These are phyloP conservation scores for Antheraea yamamai DNA, from an alignment of 2,888 invertebrate genomes.

Conservation along the genomic window DNA sequence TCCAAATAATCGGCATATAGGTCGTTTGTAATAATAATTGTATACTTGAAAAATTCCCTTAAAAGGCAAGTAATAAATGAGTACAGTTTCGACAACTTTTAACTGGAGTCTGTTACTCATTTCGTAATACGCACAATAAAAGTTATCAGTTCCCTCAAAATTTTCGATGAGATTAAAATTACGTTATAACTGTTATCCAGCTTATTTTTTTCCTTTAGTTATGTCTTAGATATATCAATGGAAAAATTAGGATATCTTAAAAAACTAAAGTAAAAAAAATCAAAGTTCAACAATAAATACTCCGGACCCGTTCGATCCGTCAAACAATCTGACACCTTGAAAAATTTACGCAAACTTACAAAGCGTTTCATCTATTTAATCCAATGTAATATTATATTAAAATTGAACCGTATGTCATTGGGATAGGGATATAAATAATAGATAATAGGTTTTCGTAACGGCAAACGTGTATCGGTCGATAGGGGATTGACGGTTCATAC, in stretches of 20 bases:
- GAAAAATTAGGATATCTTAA: constrained; percentile 7
- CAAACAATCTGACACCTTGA: constrained; percentile 59
- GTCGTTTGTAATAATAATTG: too few species aligned
- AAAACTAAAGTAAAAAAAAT: constrained; percentile 45
- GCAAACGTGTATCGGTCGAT: constrained; percentile 60
- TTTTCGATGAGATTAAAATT: not conserved
- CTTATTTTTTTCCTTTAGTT: not conserved
- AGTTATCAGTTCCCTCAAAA: too few species aligned
- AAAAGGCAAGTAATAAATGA: too few species aligned
- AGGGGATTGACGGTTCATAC: constrained; percentile 67
- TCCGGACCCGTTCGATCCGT: constrained; percentile 50
- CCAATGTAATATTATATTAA: constrained; percentile 29
- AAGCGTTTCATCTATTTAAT: constrained; percentile 29
- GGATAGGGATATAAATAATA: constrained; percentile 47
- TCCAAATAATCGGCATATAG: too few species aligned
- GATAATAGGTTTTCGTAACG: constrained; percentile 43
- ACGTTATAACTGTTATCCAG: not conserved
- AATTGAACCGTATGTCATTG: constrained; percentile 46
- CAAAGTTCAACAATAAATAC: constrained; percentile 43
- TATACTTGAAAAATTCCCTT: too few species aligned
- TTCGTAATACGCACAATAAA: too few species aligned
- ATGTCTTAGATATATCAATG: not conserved
- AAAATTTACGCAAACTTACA: constrained; percentile 33
- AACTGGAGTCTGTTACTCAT: too few species aligned
- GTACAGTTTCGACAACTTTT: too few species aligned